Base-by-base conservation (phyloP, 1,140 invertebrate species). In the Penaeus indicus region DNA sequence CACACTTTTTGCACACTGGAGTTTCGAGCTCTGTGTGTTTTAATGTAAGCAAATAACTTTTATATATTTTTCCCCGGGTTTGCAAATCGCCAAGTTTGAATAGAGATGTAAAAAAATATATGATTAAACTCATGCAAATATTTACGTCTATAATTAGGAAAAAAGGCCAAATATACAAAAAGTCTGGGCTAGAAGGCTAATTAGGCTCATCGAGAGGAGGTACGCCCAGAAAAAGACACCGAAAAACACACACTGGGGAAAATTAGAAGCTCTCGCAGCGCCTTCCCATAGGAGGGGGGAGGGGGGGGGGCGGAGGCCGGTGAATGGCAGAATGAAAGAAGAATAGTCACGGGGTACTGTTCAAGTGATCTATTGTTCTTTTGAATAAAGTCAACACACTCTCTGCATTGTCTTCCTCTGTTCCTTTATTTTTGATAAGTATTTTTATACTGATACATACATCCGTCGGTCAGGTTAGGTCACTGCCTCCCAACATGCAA, bases 61-160 rank as follows among this genome's bases (percentile, higher is more conserved):
- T 75, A 75, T 75, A 27, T 75, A 75, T 75, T 75, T 75, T 75
- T 75, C 72, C 42, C 72, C 72, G n/a, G 72, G 27, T 75, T 38
- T 38, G 72, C 72, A 75, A 75, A 75, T 75, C 72, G 18, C 27
- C 72, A 27, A 27, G 72, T 75, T 75, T 75, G 72, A 38, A 75
- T 38, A 75, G 42, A 38, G 72, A 27, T 32, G 72, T 27, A 75
- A 75, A 75, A 75, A 75, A 75, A 75, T 75, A 75, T 27, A 75
- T 75, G 72, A 75, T 75, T 75, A 75, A 75, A 75, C 72, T 75
- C 72, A 32, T 75, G 72, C 72, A 75, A 75, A 75, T 75, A 75
- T 75, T 75, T 75, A 75, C 72, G 72, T 75, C 72, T 75, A 75
- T 75, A 75, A 75, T 75, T 75, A 75, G 72, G 72, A 32, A 75